Conservation (phyloP, 2,888 invertebrate genomes). For the Clepsis dumicolana region DNA sequence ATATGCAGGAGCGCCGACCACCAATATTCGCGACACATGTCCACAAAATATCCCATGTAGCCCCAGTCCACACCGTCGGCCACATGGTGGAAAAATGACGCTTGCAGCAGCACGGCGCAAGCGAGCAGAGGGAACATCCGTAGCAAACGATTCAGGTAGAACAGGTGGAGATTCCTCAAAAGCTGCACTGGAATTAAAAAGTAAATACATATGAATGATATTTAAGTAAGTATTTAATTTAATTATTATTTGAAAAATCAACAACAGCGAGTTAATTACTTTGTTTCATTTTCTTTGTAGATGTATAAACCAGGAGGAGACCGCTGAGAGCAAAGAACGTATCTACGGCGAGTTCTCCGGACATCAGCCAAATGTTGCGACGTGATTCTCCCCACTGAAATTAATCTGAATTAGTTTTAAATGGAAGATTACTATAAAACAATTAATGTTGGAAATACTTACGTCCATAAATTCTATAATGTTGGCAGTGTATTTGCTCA, state of each 20-base stretch:
- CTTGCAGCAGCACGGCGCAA: constrained; percentile 56
- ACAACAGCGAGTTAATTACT: not conserved
- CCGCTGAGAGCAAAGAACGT: constrained; percentile 45
- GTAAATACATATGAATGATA: not conserved
- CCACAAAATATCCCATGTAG: constrained; percentile 44
- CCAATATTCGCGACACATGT: constrained; percentile 65
- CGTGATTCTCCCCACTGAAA: constrained; percentile 6
- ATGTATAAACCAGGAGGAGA: constrained; percentile 30
- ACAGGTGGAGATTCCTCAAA: constrained; percentile 61
- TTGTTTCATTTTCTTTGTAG: not conserved
- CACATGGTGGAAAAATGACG: constrained; percentile 56
- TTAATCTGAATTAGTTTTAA: not conserved
- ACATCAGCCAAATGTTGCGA: constrained; percentile 8
- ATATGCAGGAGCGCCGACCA: constrained; percentile 70
- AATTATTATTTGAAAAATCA: not conserved
- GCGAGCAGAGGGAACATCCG: constrained; percentile 67
- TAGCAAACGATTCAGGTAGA: constrained; percentile 63
- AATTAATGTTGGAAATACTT: not conserved
- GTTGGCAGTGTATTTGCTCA: constrained; percentile 6
- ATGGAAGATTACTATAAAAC: not conserved
- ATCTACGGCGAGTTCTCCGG: constrained; percentile 42
- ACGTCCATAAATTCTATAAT: constrained; percentile 2
- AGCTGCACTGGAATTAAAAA: constrained; percentile 49
- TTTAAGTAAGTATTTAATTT: no score
- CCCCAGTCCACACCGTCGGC: constrained; percentile 62